These are phyloP conservation scores for Trogon melanurus DNA, from an alignment of 2,113 vertebrate species.

Conservation along the genomic window DNA sequence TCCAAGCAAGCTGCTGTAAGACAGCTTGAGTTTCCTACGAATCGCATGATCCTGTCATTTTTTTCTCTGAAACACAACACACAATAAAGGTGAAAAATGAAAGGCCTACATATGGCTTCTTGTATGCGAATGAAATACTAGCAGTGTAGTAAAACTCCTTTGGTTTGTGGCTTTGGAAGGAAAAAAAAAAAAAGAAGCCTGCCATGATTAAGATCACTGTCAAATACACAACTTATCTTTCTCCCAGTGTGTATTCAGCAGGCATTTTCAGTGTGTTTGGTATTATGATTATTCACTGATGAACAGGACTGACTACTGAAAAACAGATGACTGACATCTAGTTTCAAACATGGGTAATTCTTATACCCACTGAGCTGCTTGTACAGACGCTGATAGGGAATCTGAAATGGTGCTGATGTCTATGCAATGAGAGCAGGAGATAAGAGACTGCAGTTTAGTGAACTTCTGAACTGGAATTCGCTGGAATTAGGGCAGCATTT, in stretches of 20 bases:
- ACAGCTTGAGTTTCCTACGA: not conserved
- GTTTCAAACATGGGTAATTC: not conserved
- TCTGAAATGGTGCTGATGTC: not conserved
- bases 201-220: constrained; percentile 2
- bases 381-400: not conserved
- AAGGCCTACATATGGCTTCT: not conserved
- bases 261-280: not conserved
- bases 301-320: not conserved
- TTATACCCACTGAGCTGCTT: not conserved
- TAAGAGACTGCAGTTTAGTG: not conserved
- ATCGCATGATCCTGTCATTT: not conserved
- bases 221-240: not conserved
- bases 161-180: not conserved
- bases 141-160: not conserved
- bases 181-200: not conserved
- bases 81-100: not conserved
- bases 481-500: not conserved
- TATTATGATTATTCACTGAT: constrained; percentile 36
- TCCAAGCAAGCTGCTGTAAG: not conserved
- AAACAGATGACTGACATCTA: not conserved
- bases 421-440: not conserved
- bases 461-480: not conserved
- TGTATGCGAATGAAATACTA: not conserved
- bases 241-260: constrained; percentile 16
- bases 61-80: not conserved